These are phyloP conservation scores for Synanthedon andrenaeformis DNA, from an alignment of 2,888 invertebrate species.

Conservation along the genomic window DNA sequence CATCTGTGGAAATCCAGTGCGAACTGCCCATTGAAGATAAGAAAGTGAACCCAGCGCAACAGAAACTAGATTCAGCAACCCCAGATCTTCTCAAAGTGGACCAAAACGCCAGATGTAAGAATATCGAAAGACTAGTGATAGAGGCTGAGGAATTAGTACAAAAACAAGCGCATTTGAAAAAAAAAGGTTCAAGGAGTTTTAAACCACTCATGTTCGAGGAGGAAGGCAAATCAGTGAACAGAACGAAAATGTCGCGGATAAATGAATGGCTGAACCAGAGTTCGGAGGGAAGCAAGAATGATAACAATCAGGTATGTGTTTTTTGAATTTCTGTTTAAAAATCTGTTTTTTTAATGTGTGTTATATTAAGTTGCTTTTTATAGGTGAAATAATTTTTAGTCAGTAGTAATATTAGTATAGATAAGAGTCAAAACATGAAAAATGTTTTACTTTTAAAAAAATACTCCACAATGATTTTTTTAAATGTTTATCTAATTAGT, in stretches of 20 bases:
- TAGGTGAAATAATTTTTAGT: too few species aligned
- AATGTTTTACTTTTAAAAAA: too few species aligned
- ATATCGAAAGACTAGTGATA: conserved; percentile 81
- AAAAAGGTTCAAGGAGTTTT: conserved; percentile 54
- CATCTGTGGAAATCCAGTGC: conserved; percentile 61
- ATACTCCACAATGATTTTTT: too few species aligned
- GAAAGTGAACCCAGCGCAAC: conserved; percentile 37
- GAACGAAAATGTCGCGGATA: conserved; percentile 75
- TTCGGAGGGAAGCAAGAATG: conserved; percentile 41
- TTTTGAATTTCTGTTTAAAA: too few species aligned
- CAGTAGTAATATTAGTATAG: too few species aligned
- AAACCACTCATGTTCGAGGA: conserved; percentile 68
- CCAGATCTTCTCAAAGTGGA: conserved; percentile 60
- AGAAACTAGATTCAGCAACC: conserved; percentile 49
- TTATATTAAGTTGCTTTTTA: background rate
- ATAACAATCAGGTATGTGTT: conserved; percentile 44
- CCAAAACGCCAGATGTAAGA: conserved; percentile 67
- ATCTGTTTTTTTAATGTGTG: conserved; percentile 3
- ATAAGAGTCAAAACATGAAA: too few species aligned
- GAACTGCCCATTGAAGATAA: conserved; percentile 48
- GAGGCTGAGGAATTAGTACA: conserved; percentile 85
- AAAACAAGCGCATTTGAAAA: conserved; percentile 66
- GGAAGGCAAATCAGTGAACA: conserved; percentile 52
- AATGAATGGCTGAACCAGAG: conserved; percentile 78
- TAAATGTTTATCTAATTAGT: too few species aligned